Percentiles rank a stretch among this genome's conserved stretches.
These are phyloP conservation scores for Avahi laniger DNA, from an alignment of 2,797 vertebrate genomes.

Conservation along the genomic window DNA sequence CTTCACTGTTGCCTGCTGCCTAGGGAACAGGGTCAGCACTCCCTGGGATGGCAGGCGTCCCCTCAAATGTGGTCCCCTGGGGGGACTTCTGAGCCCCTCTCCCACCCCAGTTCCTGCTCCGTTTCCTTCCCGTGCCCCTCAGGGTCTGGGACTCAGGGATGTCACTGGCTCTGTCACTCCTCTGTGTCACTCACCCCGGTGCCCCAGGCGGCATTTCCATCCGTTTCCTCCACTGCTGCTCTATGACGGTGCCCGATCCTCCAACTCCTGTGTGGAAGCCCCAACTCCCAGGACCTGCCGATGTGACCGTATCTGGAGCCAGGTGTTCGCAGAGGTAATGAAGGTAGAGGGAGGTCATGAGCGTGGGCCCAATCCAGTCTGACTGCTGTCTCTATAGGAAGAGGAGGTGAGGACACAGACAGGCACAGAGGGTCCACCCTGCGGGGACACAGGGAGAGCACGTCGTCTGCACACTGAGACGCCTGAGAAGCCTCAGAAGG, in stretches of 20 bases:
- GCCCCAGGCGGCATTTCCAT: too few relatives aligned
- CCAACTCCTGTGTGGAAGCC: too few relatives aligned
- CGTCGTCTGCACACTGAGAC: neutral
- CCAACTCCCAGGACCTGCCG: fast-evolving
- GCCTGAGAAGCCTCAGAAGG: neutral
- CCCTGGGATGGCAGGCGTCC: neutral
- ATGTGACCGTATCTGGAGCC: neutral
- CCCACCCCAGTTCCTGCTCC: too few relatives aligned
- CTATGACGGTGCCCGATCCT: neutral
- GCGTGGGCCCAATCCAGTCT: neutral
- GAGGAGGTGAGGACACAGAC: neutral
- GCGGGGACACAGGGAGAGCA: neutral
- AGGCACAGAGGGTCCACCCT: neutral
- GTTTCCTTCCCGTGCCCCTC: too few relatives aligned
- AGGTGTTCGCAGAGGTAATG: neutral
- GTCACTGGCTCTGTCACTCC: neutral
- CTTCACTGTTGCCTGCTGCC: neutral
- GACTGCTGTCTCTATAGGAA: neutral
- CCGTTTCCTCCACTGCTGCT: neutral
- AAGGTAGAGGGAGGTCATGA: neutral
- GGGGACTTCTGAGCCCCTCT: neutral
- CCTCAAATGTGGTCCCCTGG: fast-evolving
- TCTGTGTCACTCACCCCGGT: neutral
- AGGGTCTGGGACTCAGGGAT: too few relatives aligned
- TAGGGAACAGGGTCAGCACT: neutral